phyloP scores from a whole-genome alignment of 2,113 vertebrate species.

The Varanus salvator region DNA sequence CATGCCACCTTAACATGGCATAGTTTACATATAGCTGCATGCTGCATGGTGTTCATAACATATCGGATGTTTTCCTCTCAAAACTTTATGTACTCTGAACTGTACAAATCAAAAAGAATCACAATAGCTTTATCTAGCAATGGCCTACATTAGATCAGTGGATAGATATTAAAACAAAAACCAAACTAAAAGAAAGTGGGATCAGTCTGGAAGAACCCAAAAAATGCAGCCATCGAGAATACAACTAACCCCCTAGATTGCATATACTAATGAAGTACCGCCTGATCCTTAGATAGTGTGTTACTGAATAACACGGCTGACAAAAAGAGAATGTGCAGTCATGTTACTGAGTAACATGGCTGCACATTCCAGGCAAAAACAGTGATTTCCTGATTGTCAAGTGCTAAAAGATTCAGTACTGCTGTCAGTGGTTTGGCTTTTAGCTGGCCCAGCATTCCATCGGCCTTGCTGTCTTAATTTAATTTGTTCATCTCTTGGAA shows the following conservation, averaged over 20 bases:
- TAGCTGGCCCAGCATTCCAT: slow-evolving; percentile 5
- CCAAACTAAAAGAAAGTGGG: background rate
- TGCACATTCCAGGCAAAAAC: slow-evolving; percentile 8
- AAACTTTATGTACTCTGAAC: background rate
- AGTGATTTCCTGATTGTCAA: background rate
- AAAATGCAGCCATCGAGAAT: background rate
- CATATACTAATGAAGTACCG: background rate
- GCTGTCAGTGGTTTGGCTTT: slow-evolving; percentile 8
- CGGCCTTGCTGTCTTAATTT: slow-evolving; percentile 31
- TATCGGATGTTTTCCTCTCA: no score
- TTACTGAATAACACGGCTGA: background rate
- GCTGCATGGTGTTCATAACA: no score
- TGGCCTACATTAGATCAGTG: background rate
- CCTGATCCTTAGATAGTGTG: background rate
- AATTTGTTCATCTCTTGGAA: slow-evolving; percentile 26
- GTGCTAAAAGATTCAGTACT: slow-evolving; percentile 27
- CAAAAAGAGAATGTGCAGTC: no score
- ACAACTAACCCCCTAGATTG: background rate
- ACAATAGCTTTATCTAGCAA: background rate
- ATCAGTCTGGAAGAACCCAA: background rate
- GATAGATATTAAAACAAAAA: background rate
- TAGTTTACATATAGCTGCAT: no score
- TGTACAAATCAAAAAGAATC: background rate
- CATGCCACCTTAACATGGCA: background rate
- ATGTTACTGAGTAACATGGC: background rate